Base-by-base conservation (phyloP, 1,140 invertebrate genomes). In the Atta colombica region DNA sequence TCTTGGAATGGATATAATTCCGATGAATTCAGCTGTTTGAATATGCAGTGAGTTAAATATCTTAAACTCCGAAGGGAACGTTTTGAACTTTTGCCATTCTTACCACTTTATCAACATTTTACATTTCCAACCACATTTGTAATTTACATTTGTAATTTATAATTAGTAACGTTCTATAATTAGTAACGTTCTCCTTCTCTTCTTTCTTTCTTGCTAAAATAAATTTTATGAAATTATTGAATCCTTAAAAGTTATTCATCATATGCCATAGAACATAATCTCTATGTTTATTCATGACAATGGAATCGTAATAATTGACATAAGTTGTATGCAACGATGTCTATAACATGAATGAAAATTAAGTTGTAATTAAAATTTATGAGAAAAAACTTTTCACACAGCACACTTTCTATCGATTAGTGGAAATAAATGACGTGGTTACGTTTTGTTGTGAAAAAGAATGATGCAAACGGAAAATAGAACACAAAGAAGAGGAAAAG, bases 211-310 rank as follows among this genome's bases (percentile, higher is more conserved):
- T 6, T n/a, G 3, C 3, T 10, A 10, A 39, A 78, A 49, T 16
- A n/a, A 80, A 25, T 66, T 63, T 35, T 10, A 14, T 31, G 21
- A 25, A 55, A 39, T 80, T 53, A 39, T 49, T 68, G 3, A 7
- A 12, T 25, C 8, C 3, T 53, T 35, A 35, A 80, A 53, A 66
- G 25, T 55, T 68, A 18, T 14, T 39, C 14, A 51, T 10, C 7
- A 21, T 68, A 39, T 25, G 1, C 14, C 31, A 39, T 25, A n/a
- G 14, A 58, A 58, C 16, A 16, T 58, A 2, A 45, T 81, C 7
- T 68, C n/a, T 55, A 53, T 61, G 58, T 55, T 69, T 80, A 69
- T 28, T 71, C 49, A 39, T 35, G 31, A 71, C 25, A 78, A 35
- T 21, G 10, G 6, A 55, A 39, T 16, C 28, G 18, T 8, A 10